Percentiles rank a stretch among this genome's conserved stretches.
Conservation (phyloP, 2,888 invertebrate species). For the Patella ulyssiponensis region DNA sequence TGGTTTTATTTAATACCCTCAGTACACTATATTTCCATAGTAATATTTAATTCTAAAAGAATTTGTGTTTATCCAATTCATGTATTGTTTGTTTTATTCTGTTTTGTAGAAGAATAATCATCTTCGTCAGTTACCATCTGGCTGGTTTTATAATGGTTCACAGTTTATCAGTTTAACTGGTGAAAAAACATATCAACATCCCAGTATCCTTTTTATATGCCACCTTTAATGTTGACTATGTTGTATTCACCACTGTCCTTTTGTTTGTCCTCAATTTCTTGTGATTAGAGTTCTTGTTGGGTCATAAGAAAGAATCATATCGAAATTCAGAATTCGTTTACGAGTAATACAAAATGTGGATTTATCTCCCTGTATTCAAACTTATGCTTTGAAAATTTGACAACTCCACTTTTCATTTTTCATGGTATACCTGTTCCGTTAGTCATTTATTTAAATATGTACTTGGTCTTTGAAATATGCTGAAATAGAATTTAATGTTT, state of each 20-base stretch:
- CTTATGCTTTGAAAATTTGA: too few relatives aligned
- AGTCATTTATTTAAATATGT: too few relatives aligned
- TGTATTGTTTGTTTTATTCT: conserved; percentile 1
- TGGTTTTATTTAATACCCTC: not conserved
- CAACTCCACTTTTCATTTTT: too few relatives aligned
- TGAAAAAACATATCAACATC: conserved; percentile 63
- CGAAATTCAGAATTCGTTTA: too few relatives aligned
- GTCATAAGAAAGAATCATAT: not conserved
- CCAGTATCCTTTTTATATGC: conserved; percentile 54
- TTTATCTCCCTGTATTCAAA: too few relatives aligned
- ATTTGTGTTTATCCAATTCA: not conserved
- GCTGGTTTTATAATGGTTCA: conserved; percentile 71
- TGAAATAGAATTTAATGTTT: too few relatives aligned
- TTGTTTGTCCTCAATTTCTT: not conserved
- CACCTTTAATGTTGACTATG: too few relatives aligned
- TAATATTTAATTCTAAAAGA: not conserved
- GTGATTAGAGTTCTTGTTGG: not conserved
- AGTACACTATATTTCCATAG: not conserved
- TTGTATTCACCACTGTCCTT: not conserved
- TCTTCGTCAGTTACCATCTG: conserved; percentile 64
- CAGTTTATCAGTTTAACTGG: conserved; percentile 69
- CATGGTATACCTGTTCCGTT: too few relatives aligned
- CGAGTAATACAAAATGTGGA: too few relatives aligned
- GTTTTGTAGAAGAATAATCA: conserved; percentile 57
- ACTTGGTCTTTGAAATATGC: too few relatives aligned